Base-by-base conservation (phyloP, 2,888 invertebrate genomes). In the Perizoma affinitatum region DNA sequence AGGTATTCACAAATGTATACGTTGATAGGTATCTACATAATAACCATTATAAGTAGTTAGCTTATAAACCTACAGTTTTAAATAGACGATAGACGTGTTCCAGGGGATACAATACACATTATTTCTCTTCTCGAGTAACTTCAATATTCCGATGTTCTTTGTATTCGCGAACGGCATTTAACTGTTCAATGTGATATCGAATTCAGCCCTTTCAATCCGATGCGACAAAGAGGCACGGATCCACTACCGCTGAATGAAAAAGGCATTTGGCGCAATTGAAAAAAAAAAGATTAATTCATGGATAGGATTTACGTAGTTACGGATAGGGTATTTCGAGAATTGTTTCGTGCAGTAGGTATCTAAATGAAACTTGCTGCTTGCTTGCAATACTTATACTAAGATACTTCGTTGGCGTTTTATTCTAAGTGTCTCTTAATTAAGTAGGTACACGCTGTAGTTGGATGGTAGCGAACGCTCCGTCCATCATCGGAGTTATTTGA, bases 221-320 rank as follows among this genome's bases (percentile, higher is more conserved):
- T 70, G 66, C 79, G 79, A 86, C 85, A 87, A 87, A 82, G 83
- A 79, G 79, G 75, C 77, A 79, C 84, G 81, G 77, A 73, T 78
- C 73, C 70, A 70, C 77, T 78, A 81, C 79, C 79, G 72, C 78
- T 80, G 79, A 80, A 83, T 84, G 75, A 81, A 81, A 84, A 83
- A 76, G 78, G 80, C 82, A 84, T 85, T 86, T 82, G 77, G 76
- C 76, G 72, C 35, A 41, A 56, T 56, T 53, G n/a, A 40, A 47
- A 38, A 53, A 60, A 54, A 59, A 55, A 47, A 43, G 49, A 45
- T 50, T 54, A 22, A 49, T 42, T 49, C 49, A 34, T 6, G 36
- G 40, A 11, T 49, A 10, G 11, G 11, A 38, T 4, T 3, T 22
- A 22, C n/a, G n/a, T n/a, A n/a, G n/a, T 1, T 22, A 22, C 22